phyloP scores from a whole-genome alignment of 1,140 invertebrate genomes.

The Sycophaga agraensis region DNA sequence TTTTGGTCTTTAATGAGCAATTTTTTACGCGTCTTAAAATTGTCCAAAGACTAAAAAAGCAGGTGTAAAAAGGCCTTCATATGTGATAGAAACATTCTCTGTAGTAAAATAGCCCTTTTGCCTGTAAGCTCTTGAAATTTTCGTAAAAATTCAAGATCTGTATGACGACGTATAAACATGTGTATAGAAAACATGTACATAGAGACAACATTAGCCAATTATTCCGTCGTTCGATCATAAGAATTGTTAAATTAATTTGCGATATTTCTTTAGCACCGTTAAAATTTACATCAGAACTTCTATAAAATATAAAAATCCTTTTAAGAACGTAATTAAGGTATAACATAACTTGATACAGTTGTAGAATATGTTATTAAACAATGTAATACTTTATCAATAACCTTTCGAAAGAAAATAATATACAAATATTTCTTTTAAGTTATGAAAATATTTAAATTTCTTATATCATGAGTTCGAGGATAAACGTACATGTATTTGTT shows the following conservation, averaged over 20 bases:
- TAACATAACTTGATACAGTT: background rate
- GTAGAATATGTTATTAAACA: no score
- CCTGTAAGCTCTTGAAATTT: background rate
- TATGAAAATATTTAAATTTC: no score
- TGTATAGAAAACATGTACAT: background rate
- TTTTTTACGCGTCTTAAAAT: no score
- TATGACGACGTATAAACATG: background rate
- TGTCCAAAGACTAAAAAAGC: background rate
- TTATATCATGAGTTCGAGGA: no score
- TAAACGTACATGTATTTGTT: no score
- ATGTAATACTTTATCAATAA: no score
- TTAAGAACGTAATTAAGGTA: background rate
- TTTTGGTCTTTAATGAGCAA: background rate
- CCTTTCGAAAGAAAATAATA: background rate
- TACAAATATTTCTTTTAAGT: no score
- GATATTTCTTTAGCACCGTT: background rate
- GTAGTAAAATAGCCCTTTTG: background rate
- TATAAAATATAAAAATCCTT: background rate
- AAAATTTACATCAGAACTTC: background rate
- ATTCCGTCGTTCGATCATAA: no score
- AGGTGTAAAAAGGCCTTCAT: constrained; percentile 15
- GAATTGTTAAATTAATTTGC: background rate
- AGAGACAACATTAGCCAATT: constrained; percentile 2
- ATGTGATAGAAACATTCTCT: constrained; percentile 13
- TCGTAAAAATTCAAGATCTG: background rate